Evolutionary conservation across 2,888 invertebrate species (phyloP), one percentile per base, ranked within the genome.

Genomic region (Ypsolopha sequella): DNA sequence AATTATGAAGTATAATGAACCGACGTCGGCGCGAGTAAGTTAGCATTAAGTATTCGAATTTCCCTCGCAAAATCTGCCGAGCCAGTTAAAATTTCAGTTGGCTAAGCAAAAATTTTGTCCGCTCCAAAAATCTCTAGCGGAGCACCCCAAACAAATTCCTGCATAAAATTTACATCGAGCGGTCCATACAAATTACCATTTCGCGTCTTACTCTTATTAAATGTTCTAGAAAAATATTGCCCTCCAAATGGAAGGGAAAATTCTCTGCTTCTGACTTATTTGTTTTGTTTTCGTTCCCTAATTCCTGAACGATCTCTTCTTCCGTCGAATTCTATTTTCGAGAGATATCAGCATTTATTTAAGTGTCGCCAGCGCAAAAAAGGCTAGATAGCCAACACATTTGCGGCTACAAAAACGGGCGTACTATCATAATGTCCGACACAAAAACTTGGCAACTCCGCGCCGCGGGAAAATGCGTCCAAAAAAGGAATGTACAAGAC

Each of bases 181-280:
- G 85, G 84, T 84, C 81, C 81, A 85, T 82, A 86, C 84, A 85
- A 85, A 86, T 86, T 84, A 84, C 81, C 84, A 84, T 85, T 84
- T 80, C 81, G 77, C 80, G 80, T 81, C 82, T 84, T 82, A 79
- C 81, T 81, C 81, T 85, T 85, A 86, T 86, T 86, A 85, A 85
- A 86, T 84, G 85, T 84, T 82, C 79, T 82, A 86, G 85, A 86
- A 86, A 86, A 84, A 84, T 84, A 84, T 84, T 84, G 84, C 78
- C 75, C 72, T 76, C 78, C 69, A 81, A 85, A 84, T 81, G 81
- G 79, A 75, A 76, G 73, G 77, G 84, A 81, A 84, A 80, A 80
- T 81, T 77, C 76, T 77, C 73, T 80, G 80, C 13, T 80, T 84
- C 80, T 69, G 76, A 80, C 77, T 82, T 81, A 81, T 82, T 81